A percentile compares a stretch with the other conserved stretches of the same genome.
These are phyloP conservation scores for Acanthurus lineatus DNA, from an alignment of 2,797 vertebrate genomes.

Conservation along the genomic window DNA sequence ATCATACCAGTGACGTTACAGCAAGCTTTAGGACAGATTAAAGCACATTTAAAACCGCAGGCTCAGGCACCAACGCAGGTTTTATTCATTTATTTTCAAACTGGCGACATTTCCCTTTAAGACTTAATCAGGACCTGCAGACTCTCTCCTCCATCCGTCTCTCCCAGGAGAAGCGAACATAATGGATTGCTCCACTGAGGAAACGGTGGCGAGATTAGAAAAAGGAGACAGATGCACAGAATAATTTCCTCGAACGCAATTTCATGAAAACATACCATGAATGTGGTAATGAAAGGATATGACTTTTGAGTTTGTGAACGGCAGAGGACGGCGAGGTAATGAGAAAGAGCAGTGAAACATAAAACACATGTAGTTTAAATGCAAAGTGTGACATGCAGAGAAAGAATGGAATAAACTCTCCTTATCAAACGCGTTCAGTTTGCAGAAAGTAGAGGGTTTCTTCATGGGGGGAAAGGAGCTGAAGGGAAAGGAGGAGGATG, in stretches of 20 bases:
- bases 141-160: slow-evolving; percentile 19
- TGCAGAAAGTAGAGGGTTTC: neutral
- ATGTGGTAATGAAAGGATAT: too few relatives aligned
- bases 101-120: slow-evolving; percentile 38
- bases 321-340: too few relatives aligned
- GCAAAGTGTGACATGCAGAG: too few relatives aligned
- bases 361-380: too few relatives aligned
- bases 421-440: too few relatives aligned
- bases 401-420: too few relatives aligned
- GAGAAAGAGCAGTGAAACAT: too few relatives aligned
- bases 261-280: slow-evolving; percentile 26
- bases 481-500: neutral
- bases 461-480: neutral
- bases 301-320: too few relatives aligned
- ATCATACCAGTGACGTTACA: too few relatives aligned
- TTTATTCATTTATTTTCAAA: neutral
- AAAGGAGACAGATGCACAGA: slow-evolving; percentile 35
- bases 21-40: too few relatives aligned
- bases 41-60: too few relatives aligned
- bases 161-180: slow-evolving; percentile 33
- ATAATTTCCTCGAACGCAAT: slow-evolving; percentile 45
- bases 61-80: too few relatives aligned
- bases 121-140: slow-evolving; percentile 58
- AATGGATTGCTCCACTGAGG: slow-evolving; percentile 51
- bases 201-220: slow-evolving; percentile 53